Conservation (phyloP, 2,888 invertebrate species). For the Theodoxus fluviatilis region DNA sequence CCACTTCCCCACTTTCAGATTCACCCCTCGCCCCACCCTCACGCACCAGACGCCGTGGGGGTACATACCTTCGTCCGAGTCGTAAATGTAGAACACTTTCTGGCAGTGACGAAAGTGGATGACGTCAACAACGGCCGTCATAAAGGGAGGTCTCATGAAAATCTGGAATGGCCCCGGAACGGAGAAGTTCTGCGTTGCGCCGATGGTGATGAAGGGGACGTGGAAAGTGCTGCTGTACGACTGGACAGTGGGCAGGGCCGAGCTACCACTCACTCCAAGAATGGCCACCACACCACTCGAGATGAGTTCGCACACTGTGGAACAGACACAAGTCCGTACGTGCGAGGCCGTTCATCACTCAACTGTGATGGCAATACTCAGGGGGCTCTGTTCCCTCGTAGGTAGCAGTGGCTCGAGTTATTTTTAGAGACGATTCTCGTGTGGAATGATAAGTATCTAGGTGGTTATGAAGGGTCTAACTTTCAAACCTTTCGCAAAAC, state of each 20-base stretch:
- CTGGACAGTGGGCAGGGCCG: conserved; percentile 51
- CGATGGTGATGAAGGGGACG: conserved; percentile 47
- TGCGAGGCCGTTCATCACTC: too few species aligned
- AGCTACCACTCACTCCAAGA: conserved; percentile 46
- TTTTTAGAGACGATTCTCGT: too few species aligned
- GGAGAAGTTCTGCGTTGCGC: conserved; percentile 43
- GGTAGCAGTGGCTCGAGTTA: too few species aligned
- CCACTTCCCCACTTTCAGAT: neutral
- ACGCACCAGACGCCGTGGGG: neutral
- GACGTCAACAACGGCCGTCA: conserved; percentile 44
- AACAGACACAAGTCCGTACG: conserved; percentile 11
- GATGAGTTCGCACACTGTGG: conserved; percentile 47
- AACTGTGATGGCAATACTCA: too few species aligned
- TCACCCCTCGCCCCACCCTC: neutral
- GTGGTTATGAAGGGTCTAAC: too few species aligned
- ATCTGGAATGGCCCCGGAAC: conserved; percentile 41
- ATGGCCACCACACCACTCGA: conserved; percentile 46
- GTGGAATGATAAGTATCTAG: too few species aligned
- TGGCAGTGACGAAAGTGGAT: conserved; percentile 40
- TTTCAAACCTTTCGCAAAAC: too few species aligned
- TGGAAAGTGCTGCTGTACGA: conserved; percentile 51
- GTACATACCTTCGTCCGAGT: conserved; percentile 51
- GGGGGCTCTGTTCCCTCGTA: too few species aligned
- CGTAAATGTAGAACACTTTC: conserved; percentile 46
- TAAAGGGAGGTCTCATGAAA: conserved; percentile 45